A percentile compares a stretch with the other conserved stretches of the same genome.
Evolutionary conservation across 1,140 invertebrate genomes (phyloP).

Genomic region (Tribolium madens): DNA sequence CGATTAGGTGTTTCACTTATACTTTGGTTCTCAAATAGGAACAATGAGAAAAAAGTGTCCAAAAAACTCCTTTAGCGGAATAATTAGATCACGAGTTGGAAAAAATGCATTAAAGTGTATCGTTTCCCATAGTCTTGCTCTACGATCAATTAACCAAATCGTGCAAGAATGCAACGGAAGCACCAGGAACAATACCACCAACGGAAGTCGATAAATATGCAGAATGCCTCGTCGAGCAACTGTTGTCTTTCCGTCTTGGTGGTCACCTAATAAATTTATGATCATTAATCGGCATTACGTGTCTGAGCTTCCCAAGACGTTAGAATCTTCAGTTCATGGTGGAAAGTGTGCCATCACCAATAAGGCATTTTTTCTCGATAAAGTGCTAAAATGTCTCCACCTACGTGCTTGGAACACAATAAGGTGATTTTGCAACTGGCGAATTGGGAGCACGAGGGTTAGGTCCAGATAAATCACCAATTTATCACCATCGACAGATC

Average conservation of each 20-base stretch:
- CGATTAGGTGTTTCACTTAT: no score
- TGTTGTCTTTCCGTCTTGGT: conserved; percentile 23
- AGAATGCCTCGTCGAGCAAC: background rate
- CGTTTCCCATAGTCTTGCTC: conserved; percentile 1
- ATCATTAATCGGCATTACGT: conserved; percentile 6
- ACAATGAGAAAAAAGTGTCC: background rate
- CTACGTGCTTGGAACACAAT: background rate
- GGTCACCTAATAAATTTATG: conserved; percentile 6
- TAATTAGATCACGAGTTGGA: background rate
- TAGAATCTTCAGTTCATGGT: background rate
- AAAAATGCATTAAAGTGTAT: conserved; percentile 1
- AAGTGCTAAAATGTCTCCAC: background rate
- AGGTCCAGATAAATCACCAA: background rate
- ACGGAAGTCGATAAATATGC: conserved; percentile 32
- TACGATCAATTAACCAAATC: conserved; percentile 14
- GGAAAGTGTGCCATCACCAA: conserved; percentile 9
- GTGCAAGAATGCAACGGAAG: conserved; percentile 14
- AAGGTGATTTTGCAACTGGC: background rate
- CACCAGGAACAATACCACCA: background rate
- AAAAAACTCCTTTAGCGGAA: background rate
- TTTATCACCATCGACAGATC: background rate
- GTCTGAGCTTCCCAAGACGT: background rate
- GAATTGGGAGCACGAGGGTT: background rate
- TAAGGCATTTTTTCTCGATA: conserved; percentile 5
- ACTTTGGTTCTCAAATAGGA: no score